phyloP scores from a whole-genome alignment of 2,113 vertebrate species.

The Laticauda laticaudata region DNA sequence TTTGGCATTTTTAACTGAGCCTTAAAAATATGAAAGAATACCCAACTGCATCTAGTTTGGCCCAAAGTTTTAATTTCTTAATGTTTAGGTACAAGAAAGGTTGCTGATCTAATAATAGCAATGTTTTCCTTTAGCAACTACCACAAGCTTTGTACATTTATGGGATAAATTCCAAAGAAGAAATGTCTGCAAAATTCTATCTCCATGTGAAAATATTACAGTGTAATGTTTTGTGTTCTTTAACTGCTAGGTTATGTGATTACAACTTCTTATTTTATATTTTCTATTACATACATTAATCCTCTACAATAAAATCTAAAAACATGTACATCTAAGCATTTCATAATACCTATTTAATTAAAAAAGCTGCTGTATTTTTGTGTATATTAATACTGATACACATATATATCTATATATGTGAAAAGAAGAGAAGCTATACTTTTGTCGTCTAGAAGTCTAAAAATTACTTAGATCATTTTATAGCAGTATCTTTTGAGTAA shows the following conservation, averaged over 20 bases:
- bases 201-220: not conserved
- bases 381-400: constrained; percentile 3
- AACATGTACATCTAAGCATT: accelerated
- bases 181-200: not conserved
- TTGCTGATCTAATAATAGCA: not conserved
- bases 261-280: not conserved
- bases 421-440: constrained; percentile 44
- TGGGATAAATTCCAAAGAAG: not conserved
- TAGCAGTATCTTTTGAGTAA: constrained; percentile 39
- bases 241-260: accelerated
- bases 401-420: not conserved
- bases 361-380: not conserved
- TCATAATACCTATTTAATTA: not conserved
- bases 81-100: not conserved
- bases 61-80: not conserved
- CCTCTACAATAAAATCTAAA: not conserved
- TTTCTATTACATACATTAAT: not conserved
- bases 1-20: not conserved
- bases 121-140: not conserved
- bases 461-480: constrained; percentile 41
- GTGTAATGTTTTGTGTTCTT: not conserved
- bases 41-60: not conserved
- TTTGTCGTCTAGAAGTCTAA: constrained; percentile 37
- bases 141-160: not conserved
- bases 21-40: not conserved